phyloP scores from a whole-genome alignment of 2,113 vertebrate species.

The Ia io region DNA sequence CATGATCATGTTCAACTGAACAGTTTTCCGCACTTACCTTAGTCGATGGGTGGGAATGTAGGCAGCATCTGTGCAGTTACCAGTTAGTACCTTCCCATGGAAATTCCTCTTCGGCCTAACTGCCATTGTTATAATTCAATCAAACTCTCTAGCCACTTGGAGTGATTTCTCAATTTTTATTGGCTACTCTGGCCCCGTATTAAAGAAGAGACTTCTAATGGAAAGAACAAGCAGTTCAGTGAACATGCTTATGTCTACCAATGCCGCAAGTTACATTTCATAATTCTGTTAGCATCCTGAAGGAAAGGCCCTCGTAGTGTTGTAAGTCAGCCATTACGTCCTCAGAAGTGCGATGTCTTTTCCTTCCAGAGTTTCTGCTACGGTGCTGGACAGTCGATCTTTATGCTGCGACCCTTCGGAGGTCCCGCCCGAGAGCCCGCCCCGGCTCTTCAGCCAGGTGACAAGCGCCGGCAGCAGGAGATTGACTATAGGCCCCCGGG shows the following conservation, averaged over 20 bases:
- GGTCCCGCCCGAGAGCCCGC: conserved; percentile 52
- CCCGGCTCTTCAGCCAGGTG: conserved; percentile 42
- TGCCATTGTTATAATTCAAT: not conserved
- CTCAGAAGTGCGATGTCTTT: not conserved
- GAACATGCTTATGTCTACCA: not conserved
- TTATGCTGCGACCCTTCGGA: conserved; percentile 60
- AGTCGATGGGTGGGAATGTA: not conserved
- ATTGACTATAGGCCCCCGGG: not conserved
- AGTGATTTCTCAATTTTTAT: conserved; percentile 9
- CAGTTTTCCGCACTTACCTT: not conserved
- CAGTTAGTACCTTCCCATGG: not conserved
- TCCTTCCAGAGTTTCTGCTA: conserved; percentile 80
- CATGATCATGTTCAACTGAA: not conserved
- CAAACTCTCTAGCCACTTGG: not conserved
- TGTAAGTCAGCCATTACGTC: not conserved
- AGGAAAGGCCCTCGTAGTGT: not conserved
- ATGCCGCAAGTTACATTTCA: not conserved
- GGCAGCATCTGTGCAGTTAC: not conserved
- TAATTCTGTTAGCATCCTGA: not conserved
- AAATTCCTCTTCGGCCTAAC: conserved; percentile 4
- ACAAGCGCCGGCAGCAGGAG: not conserved
- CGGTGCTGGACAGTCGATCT: conserved; percentile 79
- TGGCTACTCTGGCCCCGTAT: not conserved
- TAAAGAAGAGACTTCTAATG: not conserved
- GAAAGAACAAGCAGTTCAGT: not conserved